These are phyloP conservation scores for Dusona sp. DNA, from an alignment of 2,888 invertebrate genomes.

Conservation along the genomic window DNA sequence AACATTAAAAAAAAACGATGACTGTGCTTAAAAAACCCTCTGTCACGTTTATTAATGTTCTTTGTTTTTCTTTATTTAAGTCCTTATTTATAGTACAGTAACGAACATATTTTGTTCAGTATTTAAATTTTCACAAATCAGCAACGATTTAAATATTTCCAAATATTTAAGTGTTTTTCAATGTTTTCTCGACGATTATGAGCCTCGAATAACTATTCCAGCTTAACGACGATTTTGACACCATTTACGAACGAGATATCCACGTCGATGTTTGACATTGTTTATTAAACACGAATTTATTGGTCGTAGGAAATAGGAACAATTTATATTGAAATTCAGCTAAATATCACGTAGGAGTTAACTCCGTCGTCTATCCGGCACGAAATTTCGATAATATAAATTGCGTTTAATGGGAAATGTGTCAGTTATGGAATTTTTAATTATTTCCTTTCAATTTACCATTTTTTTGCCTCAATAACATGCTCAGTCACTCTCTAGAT, in stretches of 20 bases:
- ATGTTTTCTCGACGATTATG: not conserved
- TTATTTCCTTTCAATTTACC: not conserved
- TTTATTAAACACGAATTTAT: constrained; percentile 5
- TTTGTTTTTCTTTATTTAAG: not conserved
- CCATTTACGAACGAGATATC: constrained; percentile 2
- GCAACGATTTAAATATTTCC: not conserved
- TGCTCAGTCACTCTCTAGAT: not conserved
- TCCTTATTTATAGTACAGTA: not conserved
- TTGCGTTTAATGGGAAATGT: not conserved
- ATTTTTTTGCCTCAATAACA: constrained; percentile 2
- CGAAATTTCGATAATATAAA: constrained; percentile 19
- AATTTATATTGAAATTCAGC: constrained; percentile 32
- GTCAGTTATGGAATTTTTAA: constrained; percentile 12
- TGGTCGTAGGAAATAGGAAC: not conserved
- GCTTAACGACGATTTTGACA: constrained; percentile 16
- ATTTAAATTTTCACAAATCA: constrained; percentile 22
- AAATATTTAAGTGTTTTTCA: constrained; percentile 10
- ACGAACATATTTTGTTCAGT: constrained; percentile 17
- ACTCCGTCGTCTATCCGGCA: constrained; percentile 1
- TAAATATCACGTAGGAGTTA: constrained; percentile 21
- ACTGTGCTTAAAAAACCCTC: not conserved
- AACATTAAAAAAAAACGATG: not conserved
- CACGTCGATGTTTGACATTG: not conserved
- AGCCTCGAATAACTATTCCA: constrained; percentile 10
- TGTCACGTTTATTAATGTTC: not conserved